These are phyloP conservation scores for Canis aureus DNA, from an alignment of 2,113 vertebrate species.

Conservation along the genomic window DNA sequence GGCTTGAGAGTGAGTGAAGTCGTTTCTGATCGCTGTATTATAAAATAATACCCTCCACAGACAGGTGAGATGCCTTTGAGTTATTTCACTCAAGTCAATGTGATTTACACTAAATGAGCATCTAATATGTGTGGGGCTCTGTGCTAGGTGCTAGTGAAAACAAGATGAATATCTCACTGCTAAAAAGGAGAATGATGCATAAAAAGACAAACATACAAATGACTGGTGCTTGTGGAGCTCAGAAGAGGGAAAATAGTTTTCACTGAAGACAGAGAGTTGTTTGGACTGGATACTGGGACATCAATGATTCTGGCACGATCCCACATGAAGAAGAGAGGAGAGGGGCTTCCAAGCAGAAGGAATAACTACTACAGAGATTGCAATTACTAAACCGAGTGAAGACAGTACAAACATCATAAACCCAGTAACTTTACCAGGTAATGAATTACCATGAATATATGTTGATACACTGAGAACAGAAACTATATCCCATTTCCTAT, in stretches of 20 bases:
- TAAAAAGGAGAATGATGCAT: not conserved
- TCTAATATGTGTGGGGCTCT: not conserved
- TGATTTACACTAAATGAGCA: not conserved
- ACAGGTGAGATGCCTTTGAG: not conserved
- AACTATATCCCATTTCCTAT: not conserved
- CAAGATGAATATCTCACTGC: not conserved
- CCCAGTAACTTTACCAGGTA: slow-evolving; percentile 18
- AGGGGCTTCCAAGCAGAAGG: not conserved
- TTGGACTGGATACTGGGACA: not conserved
- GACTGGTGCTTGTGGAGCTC: not conserved
- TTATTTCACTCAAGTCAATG: not conserved
- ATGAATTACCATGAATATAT: not conserved
- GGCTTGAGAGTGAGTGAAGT: fast-evolving
- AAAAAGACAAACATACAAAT: not conserved
- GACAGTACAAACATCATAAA: slow-evolving; percentile 22
- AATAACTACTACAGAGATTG: not conserved
- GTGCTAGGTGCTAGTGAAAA: not conserved
- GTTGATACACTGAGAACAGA: not conserved
- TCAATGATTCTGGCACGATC: not conserved
- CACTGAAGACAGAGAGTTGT: not conserved
- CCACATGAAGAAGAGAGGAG: not conserved
- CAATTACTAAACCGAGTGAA: slow-evolving; percentile 19
- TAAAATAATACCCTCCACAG: not conserved
- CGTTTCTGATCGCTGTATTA: not conserved
- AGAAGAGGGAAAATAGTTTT: not conserved